Evolutionary conservation across 1,140 invertebrate species (phyloP).

Genomic region (Drosophila mojavensis): DNA sequence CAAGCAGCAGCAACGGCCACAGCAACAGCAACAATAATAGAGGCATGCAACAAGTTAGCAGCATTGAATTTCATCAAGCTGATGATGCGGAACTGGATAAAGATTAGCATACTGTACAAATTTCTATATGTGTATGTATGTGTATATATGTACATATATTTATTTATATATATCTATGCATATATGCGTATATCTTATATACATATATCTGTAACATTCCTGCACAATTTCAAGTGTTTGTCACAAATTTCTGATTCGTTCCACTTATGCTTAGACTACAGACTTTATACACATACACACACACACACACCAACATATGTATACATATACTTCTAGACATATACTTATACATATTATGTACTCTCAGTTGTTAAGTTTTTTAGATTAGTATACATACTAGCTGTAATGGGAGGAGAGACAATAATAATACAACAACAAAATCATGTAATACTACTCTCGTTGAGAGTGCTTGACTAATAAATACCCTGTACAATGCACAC

Average conservation of each 20-base stretch:
- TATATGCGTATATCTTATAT: background rate
- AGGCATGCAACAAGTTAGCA: constrained; percentile 27
- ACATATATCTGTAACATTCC: constrained; percentile 26
- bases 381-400: constrained; percentile 2
- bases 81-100: background rate
- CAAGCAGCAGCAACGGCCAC: background rate
- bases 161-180: background rate
- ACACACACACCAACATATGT: background rate
- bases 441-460: background rate
- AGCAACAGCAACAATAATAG: background rate
- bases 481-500: background rate
- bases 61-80: constrained; percentile 30
- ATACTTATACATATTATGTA: constrained; percentile 9
- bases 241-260: constrained; percentile 26
- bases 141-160: constrained; percentile 2
- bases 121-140: background rate
- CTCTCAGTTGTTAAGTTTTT: constrained; percentile 33
- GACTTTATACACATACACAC: constrained; percentile 14
- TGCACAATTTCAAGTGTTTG: constrained; percentile 16
- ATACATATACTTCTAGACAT: background rate
- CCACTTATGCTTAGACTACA: constrained; percentile 20
- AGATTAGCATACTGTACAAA: constrained; percentile 19
- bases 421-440: constrained; percentile 4
- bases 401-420: constrained; percentile 4
- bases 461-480: no score